Evolutionary conservation across 92 coral and sea anemone genomes (phyloP).

Genomic region (Desmophyllum pertusum): DNA sequence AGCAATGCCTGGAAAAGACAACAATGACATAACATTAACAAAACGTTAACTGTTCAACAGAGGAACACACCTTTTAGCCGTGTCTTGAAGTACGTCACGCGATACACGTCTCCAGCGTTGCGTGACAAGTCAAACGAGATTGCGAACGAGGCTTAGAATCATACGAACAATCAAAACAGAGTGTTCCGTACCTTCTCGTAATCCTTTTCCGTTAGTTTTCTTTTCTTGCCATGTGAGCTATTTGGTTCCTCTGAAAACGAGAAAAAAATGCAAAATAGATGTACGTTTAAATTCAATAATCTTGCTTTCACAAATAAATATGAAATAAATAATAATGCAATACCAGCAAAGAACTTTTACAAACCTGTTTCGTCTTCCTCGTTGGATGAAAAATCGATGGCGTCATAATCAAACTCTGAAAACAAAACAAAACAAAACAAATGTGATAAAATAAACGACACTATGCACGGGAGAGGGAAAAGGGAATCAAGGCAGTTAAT

Average conservation of each 20-base stretch:
- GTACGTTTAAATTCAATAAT: background rate
- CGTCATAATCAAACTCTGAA: constrained; percentile 83
- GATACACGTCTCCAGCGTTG: background rate
- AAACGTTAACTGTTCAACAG: background rate
- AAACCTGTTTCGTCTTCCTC: constrained; percentile 63
- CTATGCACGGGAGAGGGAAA: background rate
- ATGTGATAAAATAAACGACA: background rate
- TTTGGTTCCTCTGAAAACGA: constrained; percentile 13
- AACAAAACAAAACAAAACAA: background rate
- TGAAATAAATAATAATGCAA: background rate
- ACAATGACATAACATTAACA: background rate
- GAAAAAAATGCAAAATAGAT: background rate
- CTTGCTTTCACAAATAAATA: background rate
- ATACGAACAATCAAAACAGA: background rate
- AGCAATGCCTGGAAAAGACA: constrained; percentile 72
- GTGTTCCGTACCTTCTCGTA: constrained; percentile 79
- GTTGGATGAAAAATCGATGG: constrained; percentile 70
- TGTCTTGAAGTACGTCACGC: background rate
- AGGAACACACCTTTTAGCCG: background rate
- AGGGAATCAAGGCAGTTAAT: background rate
- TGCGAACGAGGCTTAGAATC: background rate
- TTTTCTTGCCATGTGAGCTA: constrained; percentile 46
- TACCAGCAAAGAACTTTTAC: background rate
- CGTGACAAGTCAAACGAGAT: background rate
- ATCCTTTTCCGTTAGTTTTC: constrained; percentile 84